Evolutionary conservation across 2,797 vertebrate species (phyloP).

Genomic region (Antrozous pallidus): DNA sequence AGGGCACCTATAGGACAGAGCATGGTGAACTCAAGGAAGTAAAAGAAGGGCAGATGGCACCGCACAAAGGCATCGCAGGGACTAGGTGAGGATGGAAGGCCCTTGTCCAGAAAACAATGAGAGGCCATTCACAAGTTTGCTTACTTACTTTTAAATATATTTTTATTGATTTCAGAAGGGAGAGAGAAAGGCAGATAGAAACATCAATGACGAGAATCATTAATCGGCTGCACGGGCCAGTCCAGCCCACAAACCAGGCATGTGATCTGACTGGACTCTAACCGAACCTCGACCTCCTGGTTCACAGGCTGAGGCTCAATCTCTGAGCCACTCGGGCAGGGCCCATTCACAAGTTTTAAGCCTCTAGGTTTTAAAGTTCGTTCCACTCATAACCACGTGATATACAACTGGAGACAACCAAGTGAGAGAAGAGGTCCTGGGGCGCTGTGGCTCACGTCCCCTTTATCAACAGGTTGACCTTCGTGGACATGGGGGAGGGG

Average conservation of each 20-base stretch:
- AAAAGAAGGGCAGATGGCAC: neutral
- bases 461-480: neutral
- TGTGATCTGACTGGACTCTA: no score
- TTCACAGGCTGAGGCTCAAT: no score
- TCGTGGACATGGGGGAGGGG: accelerated
- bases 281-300: no score
- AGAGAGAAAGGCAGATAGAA: no score
- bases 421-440: neutral
- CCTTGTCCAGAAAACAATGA: neutral
- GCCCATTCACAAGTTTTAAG: neutral
- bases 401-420: neutral
- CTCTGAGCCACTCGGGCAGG: no score
- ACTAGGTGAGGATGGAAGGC: neutral
- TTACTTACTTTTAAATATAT: no score
- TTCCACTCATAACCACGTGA: neutral
- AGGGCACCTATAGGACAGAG: accelerated
- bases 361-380: neutral
- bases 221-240: no score
- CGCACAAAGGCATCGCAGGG: neutral
- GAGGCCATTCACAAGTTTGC: neutral
- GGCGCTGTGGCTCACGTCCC: accelerated
- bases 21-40: neutral
- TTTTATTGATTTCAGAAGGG: no score
- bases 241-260: no score
- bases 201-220: no score